phyloP scores from a whole-genome alignment of 1,140 invertebrate species.

The Micrasema minimum region DNA sequence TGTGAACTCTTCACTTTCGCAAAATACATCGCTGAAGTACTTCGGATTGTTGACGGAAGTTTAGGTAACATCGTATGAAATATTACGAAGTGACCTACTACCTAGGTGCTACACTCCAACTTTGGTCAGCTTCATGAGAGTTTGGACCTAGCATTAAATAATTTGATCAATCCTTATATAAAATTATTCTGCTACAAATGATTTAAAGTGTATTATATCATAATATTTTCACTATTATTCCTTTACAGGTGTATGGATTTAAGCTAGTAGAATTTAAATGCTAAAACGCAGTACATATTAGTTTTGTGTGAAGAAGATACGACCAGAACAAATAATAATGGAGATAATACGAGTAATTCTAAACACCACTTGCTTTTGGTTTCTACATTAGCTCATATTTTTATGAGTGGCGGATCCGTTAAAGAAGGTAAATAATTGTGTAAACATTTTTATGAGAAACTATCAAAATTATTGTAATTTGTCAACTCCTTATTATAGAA shows the following conservation, averaged over 20 bases:
- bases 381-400: conserved; percentile 42
- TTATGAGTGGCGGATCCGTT: conserved; percentile 46
- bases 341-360: conserved; percentile 1
- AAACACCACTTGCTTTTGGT: conserved; percentile 37
- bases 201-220: too few species aligned
- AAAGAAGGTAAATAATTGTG: conserved; percentile 45
- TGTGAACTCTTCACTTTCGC: conserved; percentile 3
- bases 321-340: too few species aligned
- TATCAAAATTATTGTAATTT: background rate
- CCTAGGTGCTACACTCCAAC: too few species aligned
- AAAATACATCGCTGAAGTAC: too few species aligned
- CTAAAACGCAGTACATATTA: conserved; percentile 45
- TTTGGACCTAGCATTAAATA: too few species aligned
- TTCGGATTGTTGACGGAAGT: too few species aligned
- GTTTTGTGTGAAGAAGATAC: conserved; percentile 35
- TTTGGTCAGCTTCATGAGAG: too few species aligned
- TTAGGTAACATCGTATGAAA: too few species aligned
- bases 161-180: too few species aligned
- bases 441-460: background rate
- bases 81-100: too few species aligned
- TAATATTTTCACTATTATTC: too few species aligned
- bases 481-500: background rate
- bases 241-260: conserved; percentile 47
- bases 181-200: too few species aligned
- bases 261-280: conserved; percentile 38